Conservation (phyloP, 2,888 invertebrate genomes). For the Lepas anatifera region DNA sequence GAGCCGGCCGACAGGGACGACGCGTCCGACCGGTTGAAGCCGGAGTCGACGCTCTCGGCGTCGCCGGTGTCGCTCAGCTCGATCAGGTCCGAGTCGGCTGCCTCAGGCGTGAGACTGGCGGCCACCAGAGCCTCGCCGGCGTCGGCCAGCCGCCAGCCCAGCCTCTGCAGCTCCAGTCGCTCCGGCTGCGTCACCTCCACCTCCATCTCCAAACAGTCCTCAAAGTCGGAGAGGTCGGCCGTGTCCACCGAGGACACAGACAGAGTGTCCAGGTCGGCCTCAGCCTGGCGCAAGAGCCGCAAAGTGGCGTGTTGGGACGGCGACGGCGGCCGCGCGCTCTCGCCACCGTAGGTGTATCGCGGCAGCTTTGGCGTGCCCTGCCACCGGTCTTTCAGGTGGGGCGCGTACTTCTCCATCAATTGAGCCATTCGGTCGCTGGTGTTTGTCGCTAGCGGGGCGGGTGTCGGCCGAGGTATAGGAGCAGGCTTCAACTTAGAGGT, state of each 20-base stretch:
- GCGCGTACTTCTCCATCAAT: neutral
- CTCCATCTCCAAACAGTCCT: neutral
- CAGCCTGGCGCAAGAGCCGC: neutral
- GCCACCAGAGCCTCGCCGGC: neutral
- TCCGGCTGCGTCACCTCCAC: neutral
- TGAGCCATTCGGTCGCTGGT: neutral
- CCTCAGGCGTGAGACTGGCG: neutral
- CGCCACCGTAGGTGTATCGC: neutral
- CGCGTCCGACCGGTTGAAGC: slow-evolving; percentile 6
- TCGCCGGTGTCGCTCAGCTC: neutral
- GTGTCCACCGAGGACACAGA: neutral
- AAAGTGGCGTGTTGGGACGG: neutral
- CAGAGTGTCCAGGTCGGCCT: neutral
- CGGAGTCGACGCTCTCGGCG: neutral
- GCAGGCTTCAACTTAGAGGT: too few species aligned
- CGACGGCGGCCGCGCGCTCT: neutral
- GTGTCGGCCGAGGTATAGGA: too few species aligned
- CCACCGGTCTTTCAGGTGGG: neutral
- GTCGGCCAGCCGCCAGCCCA: neutral
- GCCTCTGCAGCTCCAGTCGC: neutral
- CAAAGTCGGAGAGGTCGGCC: slow-evolving; percentile 6
- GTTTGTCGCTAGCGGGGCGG: neutral
- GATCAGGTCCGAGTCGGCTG: neutral
- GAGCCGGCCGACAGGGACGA: neutral
- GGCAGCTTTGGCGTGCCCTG: neutral